Conservation (phyloP, 1,140 invertebrate genomes). For the Drosophila tristis region DNA sequence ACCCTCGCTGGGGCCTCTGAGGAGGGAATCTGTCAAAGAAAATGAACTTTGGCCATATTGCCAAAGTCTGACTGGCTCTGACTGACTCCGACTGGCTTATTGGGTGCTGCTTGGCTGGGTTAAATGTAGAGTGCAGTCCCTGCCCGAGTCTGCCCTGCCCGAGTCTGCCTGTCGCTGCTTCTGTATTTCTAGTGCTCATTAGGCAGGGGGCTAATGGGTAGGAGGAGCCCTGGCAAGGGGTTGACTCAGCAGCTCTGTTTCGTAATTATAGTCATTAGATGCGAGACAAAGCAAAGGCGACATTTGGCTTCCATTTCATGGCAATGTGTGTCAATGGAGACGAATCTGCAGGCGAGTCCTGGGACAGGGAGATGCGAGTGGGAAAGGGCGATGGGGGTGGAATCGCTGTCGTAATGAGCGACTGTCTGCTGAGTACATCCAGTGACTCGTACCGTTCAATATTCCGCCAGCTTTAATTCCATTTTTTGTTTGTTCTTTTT, state of each 20-base stretch:
- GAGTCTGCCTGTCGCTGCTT: background rate
- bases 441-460: slow-evolving; percentile 17
- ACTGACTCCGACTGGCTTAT: too few species aligned
- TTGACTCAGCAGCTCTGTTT: slow-evolving; percentile 5
- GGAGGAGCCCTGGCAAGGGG: background rate
- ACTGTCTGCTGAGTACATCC: slow-evolving; percentile 11
- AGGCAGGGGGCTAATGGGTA: slow-evolving; percentile 11
- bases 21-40: too few species aligned
- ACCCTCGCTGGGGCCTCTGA: too few species aligned
- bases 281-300: slow-evolving; percentile 63
- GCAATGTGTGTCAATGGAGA: slow-evolving; percentile 65
- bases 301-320: slow-evolving; percentile 38
- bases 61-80: too few species aligned
- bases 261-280: slow-evolving; percentile 75
- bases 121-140: background rate
- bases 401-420: background rate
- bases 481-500: slow-evolving; percentile 18
- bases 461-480: slow-evolving; percentile 4
- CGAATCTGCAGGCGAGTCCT: slow-evolving; percentile 26
- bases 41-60: too few species aligned
- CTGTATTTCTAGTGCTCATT: slow-evolving; percentile 57
- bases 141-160: too few species aligned
- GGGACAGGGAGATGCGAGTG: background rate
- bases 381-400: background rate
- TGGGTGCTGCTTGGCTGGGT: background rate